Base-by-base conservation (phyloP, 2,797 vertebrate genomes). In the Hybognathus amarus region DNA sequence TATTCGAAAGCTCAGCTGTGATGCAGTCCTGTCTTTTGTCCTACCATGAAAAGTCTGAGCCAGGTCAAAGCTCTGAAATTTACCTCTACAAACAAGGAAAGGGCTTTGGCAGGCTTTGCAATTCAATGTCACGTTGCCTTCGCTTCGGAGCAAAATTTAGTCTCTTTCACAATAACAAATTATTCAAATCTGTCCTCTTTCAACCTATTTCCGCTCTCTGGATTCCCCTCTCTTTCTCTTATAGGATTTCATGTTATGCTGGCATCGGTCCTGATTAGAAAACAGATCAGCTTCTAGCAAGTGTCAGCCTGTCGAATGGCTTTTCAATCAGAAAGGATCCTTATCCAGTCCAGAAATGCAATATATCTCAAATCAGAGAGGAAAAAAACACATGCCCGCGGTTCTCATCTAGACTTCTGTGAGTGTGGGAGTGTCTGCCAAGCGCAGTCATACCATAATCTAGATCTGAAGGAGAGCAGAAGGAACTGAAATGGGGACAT, bases 141-240 rank as follows among this genome's bases (percentile, higher is more conserved):
- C n/a, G 18, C 75, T 87, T 71, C 27, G 75, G 69, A 69, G 75
- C 76, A 77, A 82, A 84, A 79, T 84, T 79, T 61, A 59, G 45
- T 40, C 64, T 22, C 54, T 13, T n/a, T 81, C 56, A 73, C 64
- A 76, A 73, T 77, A 73, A 86, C 76, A 79, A 45, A 70, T 84
- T 82, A 79, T 76, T 84, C 78, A 71, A 52, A 75, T 85, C 54
- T 40, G 45, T 82, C 82, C 83, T 73, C 68, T 84, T 59, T 64
- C 30, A 77, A 73, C 45, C 69, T 74, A n/a, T n/a, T n/a, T 61
- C 42, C 59, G 20, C 38, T 79, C 68, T 56, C 22, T 68, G 30
- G 69, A 20, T 52, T 42, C 38, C 64, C 56, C 47, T 47, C 63
- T 78, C 27, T 47, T 13, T 42, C 22, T 59, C 68, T 61, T 52